A percentile compares a stretch with the other conserved stretches of the same genome.
Evolutionary conservation across 2,888 invertebrate genomes (phyloP).

Genomic region (Orgyia antiqua): DNA sequence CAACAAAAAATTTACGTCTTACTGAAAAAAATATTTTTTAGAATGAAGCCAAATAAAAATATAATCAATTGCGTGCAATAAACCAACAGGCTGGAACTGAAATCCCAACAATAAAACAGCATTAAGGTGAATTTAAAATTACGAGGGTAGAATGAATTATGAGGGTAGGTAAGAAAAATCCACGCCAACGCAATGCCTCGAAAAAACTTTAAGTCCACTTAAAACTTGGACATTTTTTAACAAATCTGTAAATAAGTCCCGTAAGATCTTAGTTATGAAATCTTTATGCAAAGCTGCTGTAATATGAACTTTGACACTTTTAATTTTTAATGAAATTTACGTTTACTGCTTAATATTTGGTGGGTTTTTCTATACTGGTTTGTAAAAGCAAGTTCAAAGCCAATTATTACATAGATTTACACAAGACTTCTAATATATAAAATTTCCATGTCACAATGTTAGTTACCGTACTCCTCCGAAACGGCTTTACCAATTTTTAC

Average conservation of each 20-base stretch:
- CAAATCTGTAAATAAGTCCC: slow-evolving; percentile 31
- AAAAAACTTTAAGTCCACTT: slow-evolving; percentile 31
- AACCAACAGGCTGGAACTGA: slow-evolving; percentile 15
- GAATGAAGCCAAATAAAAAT: slow-evolving; percentile 7
- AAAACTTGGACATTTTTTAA: slow-evolving; percentile 28
- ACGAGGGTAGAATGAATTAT: slow-evolving; percentile 26
- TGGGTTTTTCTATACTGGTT: slow-evolving; percentile 6
- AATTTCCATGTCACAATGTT: no score
- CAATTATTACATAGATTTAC: no score
- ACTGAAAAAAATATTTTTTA: neutral
- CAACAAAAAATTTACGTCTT: slow-evolving; percentile 2
- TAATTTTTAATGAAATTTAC: slow-evolving; percentile 6
- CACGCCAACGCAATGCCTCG: slow-evolving; percentile 9
- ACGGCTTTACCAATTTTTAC: no score
- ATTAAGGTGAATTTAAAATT: slow-evolving; percentile 27
- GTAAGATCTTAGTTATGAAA: slow-evolving; percentile 16
- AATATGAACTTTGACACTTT: slow-evolving; percentile 11
- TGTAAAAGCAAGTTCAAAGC: no score
- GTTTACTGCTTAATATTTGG: slow-evolving; percentile 3
- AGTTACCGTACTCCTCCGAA: no score
- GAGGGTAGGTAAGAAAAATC: slow-evolving; percentile 22
- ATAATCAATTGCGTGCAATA: slow-evolving; percentile 23
- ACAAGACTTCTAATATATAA: no score
- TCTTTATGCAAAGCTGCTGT: slow-evolving; percentile 10
- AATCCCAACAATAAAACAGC: slow-evolving; percentile 22